Percentiles rank a stretch among this genome's conserved stretches.
Conservation (phyloP, 2,797 vertebrate genomes). For the Peromyscus aztecus region DNA sequence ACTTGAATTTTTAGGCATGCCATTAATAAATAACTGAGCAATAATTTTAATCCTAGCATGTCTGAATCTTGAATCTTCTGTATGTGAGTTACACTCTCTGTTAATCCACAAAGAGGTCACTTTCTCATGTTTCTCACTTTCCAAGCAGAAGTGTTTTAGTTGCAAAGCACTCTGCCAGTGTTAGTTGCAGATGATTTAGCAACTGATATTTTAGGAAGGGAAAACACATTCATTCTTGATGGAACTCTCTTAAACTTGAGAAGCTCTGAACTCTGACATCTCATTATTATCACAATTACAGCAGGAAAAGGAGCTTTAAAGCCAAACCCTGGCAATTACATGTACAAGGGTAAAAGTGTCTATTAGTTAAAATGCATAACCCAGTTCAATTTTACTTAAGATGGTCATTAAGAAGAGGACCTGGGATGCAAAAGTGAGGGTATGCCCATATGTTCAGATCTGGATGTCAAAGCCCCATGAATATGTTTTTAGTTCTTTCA, state of each 20-base stretch:
- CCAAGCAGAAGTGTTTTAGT: conserved; percentile 34
- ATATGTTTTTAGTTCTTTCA: conserved; percentile 62
- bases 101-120: neutral
- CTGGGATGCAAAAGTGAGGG: too few species aligned
- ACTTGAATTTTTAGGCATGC: neutral
- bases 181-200: conserved; percentile 36
- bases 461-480: neutral
- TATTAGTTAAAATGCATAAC: conserved; percentile 58
- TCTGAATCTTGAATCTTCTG: neutral
- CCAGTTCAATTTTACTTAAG: conserved; percentile 65
- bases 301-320: conserved; percentile 56
- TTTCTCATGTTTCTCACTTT: neutral
- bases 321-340: conserved; percentile 71
- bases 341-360: conserved; percentile 37
- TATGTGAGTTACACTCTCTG: neutral
- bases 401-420: neutral
- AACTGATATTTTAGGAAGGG: conserved; percentile 41
- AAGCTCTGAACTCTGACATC: conserved; percentile 66
- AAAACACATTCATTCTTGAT: conserved; percentile 4
- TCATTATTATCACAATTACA: conserved; percentile 75
- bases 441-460: neutral
- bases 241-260: conserved; percentile 50
- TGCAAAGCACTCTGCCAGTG: conserved; percentile 21
- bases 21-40: neutral
- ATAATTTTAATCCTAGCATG: neutral